Base-by-base conservation (phyloP, 2,797 vertebrate genomes). In the Taeniopygia guttata region DNA sequence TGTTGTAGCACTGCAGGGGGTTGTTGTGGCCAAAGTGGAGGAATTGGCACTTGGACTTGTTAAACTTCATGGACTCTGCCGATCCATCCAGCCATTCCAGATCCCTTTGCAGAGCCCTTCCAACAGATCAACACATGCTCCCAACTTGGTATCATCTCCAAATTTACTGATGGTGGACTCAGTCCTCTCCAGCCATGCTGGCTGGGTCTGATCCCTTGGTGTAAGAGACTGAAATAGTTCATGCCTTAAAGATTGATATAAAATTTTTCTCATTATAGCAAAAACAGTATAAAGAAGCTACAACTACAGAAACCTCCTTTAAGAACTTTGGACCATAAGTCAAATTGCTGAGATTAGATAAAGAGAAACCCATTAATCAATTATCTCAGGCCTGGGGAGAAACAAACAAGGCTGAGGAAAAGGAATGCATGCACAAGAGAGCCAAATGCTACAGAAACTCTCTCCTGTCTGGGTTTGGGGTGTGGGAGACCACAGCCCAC, bases 1-100 rank as follows among this genome's bases (percentile, higher is more conserved):
- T 40, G 5, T 25, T 40, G 7, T 25, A 25, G 7, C 21, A 18
- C 7, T 30, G 27, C 55, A 32, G n/a, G 21, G 42, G 21, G 13
- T 26, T 48, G 1, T 49, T 59, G 34, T 32, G 29, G 29, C 22
- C 45, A 40, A 75, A 20, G 4, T 40, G 8, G 17, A 60, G 45
- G 29, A n/a, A 11, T 40, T 0, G 0, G 45, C 13, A 26, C 34
- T 10, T 40, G 34, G 13, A 26, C 27, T 59, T 48, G 6, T 38
- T 20, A 26, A 59, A 48, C 13, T 16, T 54, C 16, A 26, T 26
- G 34, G 55, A 74, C 7, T 74, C 10, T 9, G 27, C 34, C 8
- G 17, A 40, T n/a, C 29, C 5, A 21, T 60, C 56, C 34, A 49
- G 9, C 17, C 17, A 4, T 4, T 60, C 29, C 56, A 60, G 45